Conservation (phyloP, 2,797 vertebrate species). For the Coregonus ussuriensis region DNA sequence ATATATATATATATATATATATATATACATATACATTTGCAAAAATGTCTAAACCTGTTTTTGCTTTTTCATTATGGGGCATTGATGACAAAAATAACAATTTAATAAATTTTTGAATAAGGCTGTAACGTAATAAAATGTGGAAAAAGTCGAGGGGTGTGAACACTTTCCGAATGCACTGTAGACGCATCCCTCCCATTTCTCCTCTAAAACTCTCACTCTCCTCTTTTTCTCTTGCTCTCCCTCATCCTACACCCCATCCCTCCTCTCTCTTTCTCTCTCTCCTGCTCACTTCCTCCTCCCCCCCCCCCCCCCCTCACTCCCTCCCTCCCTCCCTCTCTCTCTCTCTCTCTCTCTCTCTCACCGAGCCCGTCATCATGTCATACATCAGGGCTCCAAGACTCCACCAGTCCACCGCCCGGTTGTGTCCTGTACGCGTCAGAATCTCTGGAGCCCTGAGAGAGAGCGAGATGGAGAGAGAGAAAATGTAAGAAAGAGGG, state of each 20-base stretch:
- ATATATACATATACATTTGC: no score
- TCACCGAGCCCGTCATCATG: constrained; percentile 96
- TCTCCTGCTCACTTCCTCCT: background rate
- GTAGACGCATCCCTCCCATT: no score
- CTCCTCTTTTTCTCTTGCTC: background rate
- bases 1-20: no score
- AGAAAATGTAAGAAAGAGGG: background rate
- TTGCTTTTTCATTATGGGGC: no score
- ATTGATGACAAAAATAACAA: no score
- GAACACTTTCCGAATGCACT: no score
- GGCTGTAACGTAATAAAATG: no score
- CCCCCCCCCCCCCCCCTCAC: background rate
- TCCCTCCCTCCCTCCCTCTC: no score
- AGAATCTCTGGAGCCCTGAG: constrained; percentile 92
- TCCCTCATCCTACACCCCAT: background rate
- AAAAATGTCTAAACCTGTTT: no score
- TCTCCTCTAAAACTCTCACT: no score
- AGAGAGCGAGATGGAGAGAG: background rate
- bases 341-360: constrained; percentile 36
- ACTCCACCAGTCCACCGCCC: constrained; percentile 94
- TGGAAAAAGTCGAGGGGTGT: no score
- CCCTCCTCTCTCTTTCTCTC: background rate
- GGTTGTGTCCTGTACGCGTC: constrained; percentile 86
- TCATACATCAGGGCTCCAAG: constrained; percentile 91
- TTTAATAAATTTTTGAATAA: no score